Evolutionary conservation across 2,797 vertebrate species (phyloP), one percentile per base, ranked within the genome.

Genomic region (Holocentrus rufus): DNA sequence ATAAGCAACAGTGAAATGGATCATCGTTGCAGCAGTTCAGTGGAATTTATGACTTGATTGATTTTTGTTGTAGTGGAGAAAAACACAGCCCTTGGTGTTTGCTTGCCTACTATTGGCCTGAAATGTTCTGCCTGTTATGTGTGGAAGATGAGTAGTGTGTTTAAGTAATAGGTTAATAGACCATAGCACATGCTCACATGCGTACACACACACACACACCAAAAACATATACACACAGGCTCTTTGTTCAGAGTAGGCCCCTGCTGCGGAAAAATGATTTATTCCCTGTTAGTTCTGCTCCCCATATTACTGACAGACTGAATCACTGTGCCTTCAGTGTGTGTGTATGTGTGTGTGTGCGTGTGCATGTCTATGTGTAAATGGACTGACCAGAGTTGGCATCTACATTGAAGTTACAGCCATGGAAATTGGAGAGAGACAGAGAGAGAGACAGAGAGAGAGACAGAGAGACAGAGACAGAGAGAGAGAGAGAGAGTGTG

Each of bases 211-310:
- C 46, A 39, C 31, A 54, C 36, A 56, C 69, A 25, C 25, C 70
- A 39, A 81, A 47, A 66, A 75, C 55, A 39, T 65, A 60, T 10
- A 74, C 77, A 90, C 89, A 92, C 81, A 69, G 85, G 81, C 83
- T 86, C 91, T 93, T 92, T 92, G 91, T 92, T 87, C 79, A 27
- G 59, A 27, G 52, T 50, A 65, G 84, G 86, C 81, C 69, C 49
- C 80, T 61, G 73, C 87, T 85, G 78, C 8, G 86, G 87, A 90
- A 90, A 89, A 89, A 85, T 90, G 79, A 92, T 90, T 90, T 90
- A 91, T 90, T 89, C 82, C 78, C 57, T 74, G 81, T 88, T 84
- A 72, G 87, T 88, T 80, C 88, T 87, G 85, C 83, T 87, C 77
- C 74, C 87, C 66, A 31, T 90, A 84, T 88, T 86, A 87, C 90